phyloP scores from a whole-genome alignment of 2,797 vertebrate species.

The Toxotes lorentzi region DNA sequence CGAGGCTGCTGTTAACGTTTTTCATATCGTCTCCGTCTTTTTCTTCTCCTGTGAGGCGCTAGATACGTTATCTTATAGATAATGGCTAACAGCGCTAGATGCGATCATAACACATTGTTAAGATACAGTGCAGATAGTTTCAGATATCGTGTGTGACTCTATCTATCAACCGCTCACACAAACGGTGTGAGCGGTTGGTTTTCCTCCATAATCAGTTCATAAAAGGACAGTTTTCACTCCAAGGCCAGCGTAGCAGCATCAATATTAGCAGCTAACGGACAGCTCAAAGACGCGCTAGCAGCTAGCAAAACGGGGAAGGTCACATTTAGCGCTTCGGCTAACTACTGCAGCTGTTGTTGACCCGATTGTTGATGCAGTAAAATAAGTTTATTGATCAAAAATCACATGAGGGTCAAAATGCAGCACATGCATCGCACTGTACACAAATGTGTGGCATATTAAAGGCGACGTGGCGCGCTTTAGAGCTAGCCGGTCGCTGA shows the following conservation, averaged over 20 bases:
- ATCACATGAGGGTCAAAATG: accelerated
- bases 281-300: constrained; percentile 34
- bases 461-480: not conserved
- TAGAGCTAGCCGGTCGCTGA: constrained; percentile 28
- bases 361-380: not conserved
- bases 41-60: not conserved
- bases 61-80: not conserved
- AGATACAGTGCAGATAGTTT: not conserved
- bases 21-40: not conserved
- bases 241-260: constrained; percentile 14
- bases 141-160: not conserved
- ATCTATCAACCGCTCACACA: not conserved
- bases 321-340: constrained; percentile 38
- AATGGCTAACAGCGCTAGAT: not conserved
- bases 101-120: not conserved
- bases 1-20: not conserved
- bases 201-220: not conserved
- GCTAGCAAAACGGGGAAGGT: constrained; percentile 12
- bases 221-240: not conserved
- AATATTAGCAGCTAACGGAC: constrained; percentile 39
- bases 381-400: not conserved
- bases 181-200: accelerated
- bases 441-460: accelerated
- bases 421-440: accelerated
- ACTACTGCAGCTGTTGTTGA: constrained; percentile 18